Evolutionary conservation across 2,888 invertebrate species (phyloP).

Genomic region (Vanessa cardui): DNA sequence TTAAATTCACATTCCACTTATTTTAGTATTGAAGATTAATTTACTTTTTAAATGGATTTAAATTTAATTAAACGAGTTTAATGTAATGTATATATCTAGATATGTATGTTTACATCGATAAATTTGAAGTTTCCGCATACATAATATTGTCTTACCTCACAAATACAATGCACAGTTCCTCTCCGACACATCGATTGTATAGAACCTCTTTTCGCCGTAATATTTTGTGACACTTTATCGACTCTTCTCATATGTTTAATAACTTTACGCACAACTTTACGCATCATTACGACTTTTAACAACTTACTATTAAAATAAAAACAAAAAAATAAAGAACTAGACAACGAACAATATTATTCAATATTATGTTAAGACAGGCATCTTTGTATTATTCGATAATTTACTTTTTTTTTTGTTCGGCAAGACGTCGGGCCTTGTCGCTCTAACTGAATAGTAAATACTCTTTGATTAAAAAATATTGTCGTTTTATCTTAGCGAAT

Average conservation of each 20-base stretch:
- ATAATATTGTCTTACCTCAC: constrained; percentile 61
- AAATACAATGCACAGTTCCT: constrained; percentile 66
- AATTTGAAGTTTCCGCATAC: constrained; percentile 25
- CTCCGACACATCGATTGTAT: constrained; percentile 66
- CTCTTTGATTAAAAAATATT: constrained; percentile 8
- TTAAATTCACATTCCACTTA: background rate
- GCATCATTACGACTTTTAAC: constrained; percentile 54
- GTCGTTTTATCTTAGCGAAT: constrained; percentile 16
- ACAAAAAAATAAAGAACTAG: background rate
- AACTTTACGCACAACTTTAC: constrained; percentile 56
- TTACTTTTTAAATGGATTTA: too few relatives aligned
- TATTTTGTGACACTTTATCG: constrained; percentile 61
- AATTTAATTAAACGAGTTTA: background rate
- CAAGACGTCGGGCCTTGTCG: background rate
- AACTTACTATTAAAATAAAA: background rate
- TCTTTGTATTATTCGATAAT: too few relatives aligned
- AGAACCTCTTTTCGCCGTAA: constrained; percentile 56
- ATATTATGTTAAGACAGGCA: background rate
- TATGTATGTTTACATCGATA: constrained; percentile 5
- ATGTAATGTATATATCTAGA: background rate
- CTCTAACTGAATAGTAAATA: constrained; percentile 5
- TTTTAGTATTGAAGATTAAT: background rate
- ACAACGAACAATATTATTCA: background rate
- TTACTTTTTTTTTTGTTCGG: too few relatives aligned
- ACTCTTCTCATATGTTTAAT: constrained; percentile 59